Evolutionary conservation across 1,140 invertebrate species (phyloP), one percentile per base, ranked within the genome.

Genomic region (Diuraphis noxia): DNA sequence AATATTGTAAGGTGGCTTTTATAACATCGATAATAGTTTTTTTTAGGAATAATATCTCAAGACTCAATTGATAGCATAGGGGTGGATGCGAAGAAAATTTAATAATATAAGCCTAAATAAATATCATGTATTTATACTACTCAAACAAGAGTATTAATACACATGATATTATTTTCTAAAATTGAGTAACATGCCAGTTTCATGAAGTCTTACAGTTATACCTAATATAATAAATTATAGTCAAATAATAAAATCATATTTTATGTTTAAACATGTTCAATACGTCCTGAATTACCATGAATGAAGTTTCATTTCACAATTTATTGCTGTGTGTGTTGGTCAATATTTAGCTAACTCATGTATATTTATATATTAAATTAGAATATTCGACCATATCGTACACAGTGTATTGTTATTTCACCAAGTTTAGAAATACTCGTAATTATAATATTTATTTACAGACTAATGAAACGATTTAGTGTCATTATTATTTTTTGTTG

Each of bases 301-400:
- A 72, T 72, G n/a, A 72, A 17, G n/a, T 72, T 19, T n/a, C 13
- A n/a, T 6, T 2, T 72, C 30, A n/a, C 17, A 72, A n/a, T n/a
- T 17, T 23, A 49, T 23, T 72, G 1, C 2, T 72, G n/a, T 5
- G 30, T 19, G 30, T 63, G 9, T 63, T 30, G 10, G 21, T 63
- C 10, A 63, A 63, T 63, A 63, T 63, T 63, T 63, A n/a, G 56
- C 34, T n/a, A 72, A 72, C 19, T n/a, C 17, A n/a, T 17, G 13
- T n/a, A 17, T 72, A 72, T n/a, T 72, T 72, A 72, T 72, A 72
- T 72, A 63, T 63, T 63, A n/a, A 63, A 63, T 63, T 63, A 63
- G 17, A 30, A 56, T 30, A 63, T 30, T 63, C 10, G 4, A 63
- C 56, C 9, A 63, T 1, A n/a, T 72, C 30, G 10, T 63, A n/a